These are phyloP conservation scores for Sporophila hypoxantha DNA, from an alignment of 2,113 vertebrate genomes.

Conservation along the genomic window DNA sequence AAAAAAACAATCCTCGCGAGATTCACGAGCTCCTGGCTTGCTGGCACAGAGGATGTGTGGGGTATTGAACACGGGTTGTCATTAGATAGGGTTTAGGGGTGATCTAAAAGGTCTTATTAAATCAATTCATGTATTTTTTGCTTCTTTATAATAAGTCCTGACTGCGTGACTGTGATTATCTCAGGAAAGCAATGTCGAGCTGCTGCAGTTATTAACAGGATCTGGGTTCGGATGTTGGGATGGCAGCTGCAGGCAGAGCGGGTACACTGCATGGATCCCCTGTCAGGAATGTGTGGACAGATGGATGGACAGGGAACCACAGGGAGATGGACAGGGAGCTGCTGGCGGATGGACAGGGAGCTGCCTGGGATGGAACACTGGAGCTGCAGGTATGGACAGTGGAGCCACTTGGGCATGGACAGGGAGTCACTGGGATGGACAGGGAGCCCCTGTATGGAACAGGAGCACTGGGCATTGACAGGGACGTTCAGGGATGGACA, in stretches of 20 bases:
- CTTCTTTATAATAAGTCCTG: fast-evolving
- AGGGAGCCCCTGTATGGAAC: too few relatives aligned
- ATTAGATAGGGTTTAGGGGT: fast-evolving
- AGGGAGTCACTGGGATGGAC: too few relatives aligned
- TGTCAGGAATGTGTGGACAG: not conserved
- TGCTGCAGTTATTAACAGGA: fast-evolving
- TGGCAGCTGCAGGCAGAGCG: not conserved
- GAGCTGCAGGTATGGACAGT: fast-evolving
- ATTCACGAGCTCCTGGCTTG: not conserved
- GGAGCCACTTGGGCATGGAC: fast-evolving
- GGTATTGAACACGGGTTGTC: fast-evolving
- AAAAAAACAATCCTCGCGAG: not conserved
- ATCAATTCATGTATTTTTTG: not conserved
- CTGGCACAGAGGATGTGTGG: not conserved
- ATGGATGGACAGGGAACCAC: not conserved
- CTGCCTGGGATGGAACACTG: too few relatives aligned
- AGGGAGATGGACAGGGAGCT: too few relatives aligned
- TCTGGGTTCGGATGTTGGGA: fast-evolving
- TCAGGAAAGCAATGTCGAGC: fast-evolving
- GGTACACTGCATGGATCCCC: not conserved
- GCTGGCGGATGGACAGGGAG: too few relatives aligned
- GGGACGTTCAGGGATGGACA: too few relatives aligned
- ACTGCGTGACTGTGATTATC: not conserved
- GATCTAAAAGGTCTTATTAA: not conserved
- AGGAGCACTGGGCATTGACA: too few relatives aligned